A percentile compares a stretch with the other conserved stretches of the same genome.
These are phyloP conservation scores for Ara ararauna DNA, from an alignment of 2,797 vertebrate genomes.

Conservation along the genomic window DNA sequence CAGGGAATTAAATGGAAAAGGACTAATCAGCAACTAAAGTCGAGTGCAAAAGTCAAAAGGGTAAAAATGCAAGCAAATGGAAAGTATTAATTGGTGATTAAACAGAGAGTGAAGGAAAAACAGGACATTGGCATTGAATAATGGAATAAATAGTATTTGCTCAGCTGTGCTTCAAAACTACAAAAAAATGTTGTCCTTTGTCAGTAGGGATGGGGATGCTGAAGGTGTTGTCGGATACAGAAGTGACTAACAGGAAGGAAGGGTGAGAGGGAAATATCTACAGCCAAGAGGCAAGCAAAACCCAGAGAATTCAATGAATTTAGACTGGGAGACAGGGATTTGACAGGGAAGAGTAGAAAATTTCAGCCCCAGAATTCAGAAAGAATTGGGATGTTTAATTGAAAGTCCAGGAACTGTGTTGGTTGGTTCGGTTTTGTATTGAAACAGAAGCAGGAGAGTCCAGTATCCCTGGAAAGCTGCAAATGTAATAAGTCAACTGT, in stretches of 20 bases:
- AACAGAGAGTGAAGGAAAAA: neutral
- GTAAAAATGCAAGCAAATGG: conserved; percentile 25
- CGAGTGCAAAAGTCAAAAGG: conserved; percentile 12
- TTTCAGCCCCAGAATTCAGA: neutral
- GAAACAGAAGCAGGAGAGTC: neutral
- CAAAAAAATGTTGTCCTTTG: neutral
- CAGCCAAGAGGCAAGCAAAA: neutral
- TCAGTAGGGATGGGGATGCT: neutral
- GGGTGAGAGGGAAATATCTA: neutral
- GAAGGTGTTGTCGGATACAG: neutral
- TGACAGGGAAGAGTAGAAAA: neutral
- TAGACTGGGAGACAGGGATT: neutral
- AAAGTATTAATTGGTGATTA: conserved; percentile 27
- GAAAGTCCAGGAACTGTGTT: neutral
- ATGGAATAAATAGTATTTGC: neutral
- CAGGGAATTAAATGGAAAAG: neutral
- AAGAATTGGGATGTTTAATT: neutral
- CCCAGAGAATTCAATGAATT: neutral
- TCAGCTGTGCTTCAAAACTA: neutral
- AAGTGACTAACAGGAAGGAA: neutral
- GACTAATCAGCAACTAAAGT: neutral
- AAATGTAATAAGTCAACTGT: neutral
- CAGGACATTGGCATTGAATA: neutral
- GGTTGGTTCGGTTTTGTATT: neutral
- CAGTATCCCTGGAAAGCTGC: neutral